Conservation (phyloP, 2,113 vertebrate species). For the Phocoena sinus region DNA sequence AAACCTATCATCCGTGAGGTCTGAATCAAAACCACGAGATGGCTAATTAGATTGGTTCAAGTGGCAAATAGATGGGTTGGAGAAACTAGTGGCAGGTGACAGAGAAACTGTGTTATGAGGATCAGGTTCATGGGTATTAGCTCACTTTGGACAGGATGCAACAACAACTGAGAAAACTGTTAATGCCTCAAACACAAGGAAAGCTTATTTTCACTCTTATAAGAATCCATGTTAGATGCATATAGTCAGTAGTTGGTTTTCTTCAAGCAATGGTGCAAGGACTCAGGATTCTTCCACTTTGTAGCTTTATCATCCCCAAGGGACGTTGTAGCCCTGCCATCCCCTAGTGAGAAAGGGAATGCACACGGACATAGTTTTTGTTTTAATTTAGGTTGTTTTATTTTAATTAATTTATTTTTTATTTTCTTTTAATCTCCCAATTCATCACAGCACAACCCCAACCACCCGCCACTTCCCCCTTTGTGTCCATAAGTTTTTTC, state of each 20-base stretch:
- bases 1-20: neutral
- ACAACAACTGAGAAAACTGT: neutral
- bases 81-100: neutral
- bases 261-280: neutral
- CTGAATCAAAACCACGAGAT: neutral
- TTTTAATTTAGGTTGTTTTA: too few relatives aligned
- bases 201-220: neutral
- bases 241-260: neutral
- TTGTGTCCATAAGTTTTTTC: too few relatives aligned
- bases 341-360: neutral
- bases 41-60: neutral
- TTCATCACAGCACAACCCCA: too few relatives aligned
- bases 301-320: accelerated
- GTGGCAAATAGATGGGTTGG: neutral
- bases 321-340: neutral
- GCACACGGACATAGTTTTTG: too few relatives aligned
- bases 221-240: neutral
- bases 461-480: too few relatives aligned
- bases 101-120: neutral
- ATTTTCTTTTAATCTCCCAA: too few relatives aligned
- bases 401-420: too few relatives aligned
- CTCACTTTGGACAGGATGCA: neutral
- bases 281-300: neutral
- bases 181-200: neutral
- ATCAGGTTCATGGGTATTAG: too few relatives aligned